Base-by-base conservation (phyloP, 2,888 invertebrate species). In the Parapristionchus giblindavisi region DNA sequence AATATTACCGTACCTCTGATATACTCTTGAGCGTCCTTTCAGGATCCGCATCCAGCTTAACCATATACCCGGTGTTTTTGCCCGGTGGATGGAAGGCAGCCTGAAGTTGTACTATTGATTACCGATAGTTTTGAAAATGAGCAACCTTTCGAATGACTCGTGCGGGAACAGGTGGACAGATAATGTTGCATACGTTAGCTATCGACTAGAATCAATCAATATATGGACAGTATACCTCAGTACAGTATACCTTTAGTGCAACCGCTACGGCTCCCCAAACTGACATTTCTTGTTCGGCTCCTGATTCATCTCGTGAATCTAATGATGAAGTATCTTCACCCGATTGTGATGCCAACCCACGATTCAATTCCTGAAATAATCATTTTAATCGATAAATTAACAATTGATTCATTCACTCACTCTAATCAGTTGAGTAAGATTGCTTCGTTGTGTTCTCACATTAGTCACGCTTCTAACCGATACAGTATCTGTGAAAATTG, bases 51-150 rank as follows among this genome's bases (percentile, higher is more conserved):
- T 65, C 36, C 8, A 68, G 36, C 27, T 52, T 51, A 38, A 71
- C 40, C 32, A 36, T n/a, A 34, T 71, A 71, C 32, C 70, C 70
- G 5, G 38, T 56, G 60, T 61, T 75, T 40, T 77, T 77, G 60
- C 72, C 58, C 8, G 84, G 85, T 21, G 85, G 85, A 73, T 84
- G 84, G 75, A 85, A 85, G 36, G 85, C 84, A n/a, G 84, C 36
- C 58, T 79, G 61, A 34, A 32, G 11, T 34, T 56, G 24, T 11
- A 48, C 21, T 14, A 14, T 11, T 48, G 21, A 21, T 21, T 14
- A 21, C 48, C 21, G 48, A 11, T 48, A 21, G 48, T 48, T 48
- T 48, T 21, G 21, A 8, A 56, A 56, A n/a, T 56, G 56, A n/a
- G 14, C n/a, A 17, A 80, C 40, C 65, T 85, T 85, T 14, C 83